A percentile compares a stretch with the other conserved stretches of the same genome.
These are phyloP conservation scores for Macrotus californicus DNA, from an alignment of 2,113 vertebrate genomes.

Conservation along the genomic window DNA sequence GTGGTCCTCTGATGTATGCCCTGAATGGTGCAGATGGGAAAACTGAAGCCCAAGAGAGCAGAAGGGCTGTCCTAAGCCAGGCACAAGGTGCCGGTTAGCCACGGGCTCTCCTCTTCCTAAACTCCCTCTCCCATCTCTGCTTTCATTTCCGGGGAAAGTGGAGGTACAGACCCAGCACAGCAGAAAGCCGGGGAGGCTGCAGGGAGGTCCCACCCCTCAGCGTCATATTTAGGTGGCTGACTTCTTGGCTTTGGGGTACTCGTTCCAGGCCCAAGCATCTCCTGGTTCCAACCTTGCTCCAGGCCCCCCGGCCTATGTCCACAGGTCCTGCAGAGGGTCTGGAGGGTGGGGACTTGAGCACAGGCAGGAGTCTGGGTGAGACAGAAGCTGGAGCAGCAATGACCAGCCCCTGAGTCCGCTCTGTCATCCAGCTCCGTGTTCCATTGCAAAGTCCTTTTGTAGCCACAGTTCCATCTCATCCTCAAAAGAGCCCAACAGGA, in stretches of 20 bases:
- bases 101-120: neutral
- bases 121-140: neutral
- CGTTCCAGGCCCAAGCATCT: neutral
- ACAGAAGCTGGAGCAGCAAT: neutral
- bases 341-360: neutral
- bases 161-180: rapidly evolving
- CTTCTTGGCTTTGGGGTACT: neutral
- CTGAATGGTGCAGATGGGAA: neutral
- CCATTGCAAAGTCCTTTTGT: neutral
- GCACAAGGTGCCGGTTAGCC: neutral
- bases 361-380: neutral
- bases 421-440: neutral
- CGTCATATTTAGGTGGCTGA: neutral
- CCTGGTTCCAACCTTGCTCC: neutral
- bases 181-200: neutral
- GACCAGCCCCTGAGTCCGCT: neutral
- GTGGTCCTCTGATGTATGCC: neutral
- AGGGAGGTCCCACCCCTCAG: neutral
- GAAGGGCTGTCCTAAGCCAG: neutral
- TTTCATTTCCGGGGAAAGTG: neutral
- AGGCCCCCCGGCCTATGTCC: neutral
- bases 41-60: neutral
- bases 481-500: neutral
- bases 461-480: neutral
- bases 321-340: neutral